Conservation (phyloP, 2,797 vertebrate species). For the Cryptoblepharus egeriae region DNA sequence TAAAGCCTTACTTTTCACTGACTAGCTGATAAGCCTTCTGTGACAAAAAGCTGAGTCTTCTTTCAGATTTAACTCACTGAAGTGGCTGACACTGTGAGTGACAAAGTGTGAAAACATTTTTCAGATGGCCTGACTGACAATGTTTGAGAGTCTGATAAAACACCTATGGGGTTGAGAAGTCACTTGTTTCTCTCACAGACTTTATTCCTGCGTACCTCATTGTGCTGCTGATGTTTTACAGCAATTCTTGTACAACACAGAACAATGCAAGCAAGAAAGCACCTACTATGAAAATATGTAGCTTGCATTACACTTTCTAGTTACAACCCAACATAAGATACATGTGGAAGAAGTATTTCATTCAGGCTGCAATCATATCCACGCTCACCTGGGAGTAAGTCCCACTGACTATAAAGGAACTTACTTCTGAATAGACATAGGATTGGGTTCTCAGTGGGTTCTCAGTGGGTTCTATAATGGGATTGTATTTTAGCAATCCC, state of each 20-base stretch:
- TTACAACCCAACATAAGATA: background rate
- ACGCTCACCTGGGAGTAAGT: no score
- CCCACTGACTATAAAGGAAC: no score
- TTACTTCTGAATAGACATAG: no score
- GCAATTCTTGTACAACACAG: background rate
- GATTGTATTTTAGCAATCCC: constrained; percentile 22
- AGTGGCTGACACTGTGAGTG: background rate
- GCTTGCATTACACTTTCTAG: background rate
- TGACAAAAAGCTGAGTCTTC: background rate
- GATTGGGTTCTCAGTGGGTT: no score
- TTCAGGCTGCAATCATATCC: no score
- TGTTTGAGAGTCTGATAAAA: background rate
- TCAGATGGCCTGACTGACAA: background rate
- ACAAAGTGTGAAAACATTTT: background rate
- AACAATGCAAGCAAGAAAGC: background rate
- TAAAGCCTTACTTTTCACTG: background rate
- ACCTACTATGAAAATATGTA: constrained; percentile 7
- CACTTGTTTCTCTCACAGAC: background rate
- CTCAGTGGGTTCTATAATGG: no score
- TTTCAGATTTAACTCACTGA: background rate
- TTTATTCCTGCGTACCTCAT: background rate
- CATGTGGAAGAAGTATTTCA: rapidly evolving
- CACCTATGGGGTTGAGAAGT: background rate
- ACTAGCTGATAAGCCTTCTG: background rate
- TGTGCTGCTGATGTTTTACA: background rate